These are phyloP conservation scores for Anseranas semipalmata DNA, from an alignment of 2,113 vertebrate species.

Conservation along the genomic window DNA sequence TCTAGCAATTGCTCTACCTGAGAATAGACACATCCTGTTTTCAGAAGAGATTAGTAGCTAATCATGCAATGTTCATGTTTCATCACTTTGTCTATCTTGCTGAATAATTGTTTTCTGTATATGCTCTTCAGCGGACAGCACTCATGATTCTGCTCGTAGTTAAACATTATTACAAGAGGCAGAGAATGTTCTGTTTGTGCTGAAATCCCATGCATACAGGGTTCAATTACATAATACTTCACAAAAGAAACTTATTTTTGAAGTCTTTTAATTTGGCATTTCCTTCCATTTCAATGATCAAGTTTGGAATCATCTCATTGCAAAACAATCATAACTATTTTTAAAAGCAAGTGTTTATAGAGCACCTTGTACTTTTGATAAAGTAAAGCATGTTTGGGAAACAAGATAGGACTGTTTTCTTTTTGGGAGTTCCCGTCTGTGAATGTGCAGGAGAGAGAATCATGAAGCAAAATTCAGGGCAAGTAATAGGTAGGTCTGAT, in stretches of 20 bases:
- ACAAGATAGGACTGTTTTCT: background rate
- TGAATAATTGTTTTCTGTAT: background rate
- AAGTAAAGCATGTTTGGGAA: background rate
- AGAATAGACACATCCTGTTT: background rate
- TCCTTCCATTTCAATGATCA: background rate
- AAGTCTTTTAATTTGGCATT: background rate
- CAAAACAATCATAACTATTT: background rate
- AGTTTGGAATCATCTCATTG: background rate
- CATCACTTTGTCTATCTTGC: background rate
- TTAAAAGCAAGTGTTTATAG: background rate
- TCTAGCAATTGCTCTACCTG: background rate
- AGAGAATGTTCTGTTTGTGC: background rate
- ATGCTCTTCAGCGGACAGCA: background rate
- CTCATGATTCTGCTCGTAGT: background rate
- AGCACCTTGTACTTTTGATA: background rate
- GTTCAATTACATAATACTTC: background rate
- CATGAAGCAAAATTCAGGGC: background rate
- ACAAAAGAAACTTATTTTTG: background rate
- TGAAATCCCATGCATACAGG: background rate
- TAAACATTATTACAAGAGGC: background rate
- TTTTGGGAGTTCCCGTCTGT: background rate
- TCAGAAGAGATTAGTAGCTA: background rate
- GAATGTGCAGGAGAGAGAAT: background rate
- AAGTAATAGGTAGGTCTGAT: background rate
- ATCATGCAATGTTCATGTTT: background rate